Evolutionary conservation across 92 coral and sea anemone species (phyloP), one percentile per base, ranked within the genome.

Genomic region (Micromussa lordhowensis): DNA sequence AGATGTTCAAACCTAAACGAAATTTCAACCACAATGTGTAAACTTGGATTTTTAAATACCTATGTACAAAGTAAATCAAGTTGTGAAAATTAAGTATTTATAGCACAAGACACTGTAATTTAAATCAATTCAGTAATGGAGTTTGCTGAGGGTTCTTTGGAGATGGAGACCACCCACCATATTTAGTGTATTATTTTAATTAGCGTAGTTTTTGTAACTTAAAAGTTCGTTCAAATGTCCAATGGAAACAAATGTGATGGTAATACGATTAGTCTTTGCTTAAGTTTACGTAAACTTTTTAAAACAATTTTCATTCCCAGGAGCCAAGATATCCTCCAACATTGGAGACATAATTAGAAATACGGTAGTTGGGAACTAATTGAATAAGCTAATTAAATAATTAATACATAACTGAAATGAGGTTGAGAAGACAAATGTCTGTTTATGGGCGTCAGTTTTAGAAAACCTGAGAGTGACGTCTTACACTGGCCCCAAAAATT

Each of bases 21-120:
- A 35, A 38, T 32, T 73, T 71, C 22, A 71, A 31, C 40, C 44
- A 71, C 76, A 31, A 31, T 26, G 15, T 32, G 44, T 35, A 81
- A 24, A 24, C 85, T n/a, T n/a, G 57, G n/a, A 51, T 18, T 81
- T 81, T 80, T 32, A 80, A 35, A 32, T 10, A 36, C 18, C 57
- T 24, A 38, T 81, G 85, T 81, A 81, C 73, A 81, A 82, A 82
- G 86, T 82, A 82, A 34, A 18, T 40, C 49, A 30, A 68, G 24
- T 36, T 82, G 76, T 66, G 18, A 17, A 40, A 64, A 29, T 61
- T 14, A 57, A 15, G 14, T 82, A 82, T 69, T 82, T 82, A 82
- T 82, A 21, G 48, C 31, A 64, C 19, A 82, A 44, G 16, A 59
- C 86, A 51, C 34, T 68, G 34, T 68, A 82, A 82, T 49, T 69